Evolutionary conservation across 2,888 invertebrate species (phyloP).

Genomic region (Rhorus exstirpatorius): DNA sequence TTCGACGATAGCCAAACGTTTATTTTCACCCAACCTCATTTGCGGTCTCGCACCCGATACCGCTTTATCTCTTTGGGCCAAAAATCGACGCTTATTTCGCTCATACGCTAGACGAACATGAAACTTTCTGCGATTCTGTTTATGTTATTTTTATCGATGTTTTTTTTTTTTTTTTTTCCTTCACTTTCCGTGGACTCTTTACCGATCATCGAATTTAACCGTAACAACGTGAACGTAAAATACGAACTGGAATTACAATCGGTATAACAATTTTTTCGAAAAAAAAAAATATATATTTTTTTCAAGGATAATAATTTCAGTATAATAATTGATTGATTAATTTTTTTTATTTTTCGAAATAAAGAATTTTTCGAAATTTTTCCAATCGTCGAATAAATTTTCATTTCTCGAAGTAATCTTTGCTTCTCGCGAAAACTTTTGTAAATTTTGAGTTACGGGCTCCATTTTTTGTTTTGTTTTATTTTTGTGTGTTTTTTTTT

Average conservation of each 20-base stretch:
- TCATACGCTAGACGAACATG: constrained; percentile 19
- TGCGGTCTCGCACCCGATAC: constrained; percentile 36
- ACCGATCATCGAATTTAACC: neutral
- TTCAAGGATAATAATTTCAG: too few relatives aligned
- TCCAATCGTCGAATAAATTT: neutral
- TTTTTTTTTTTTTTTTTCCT: neutral
- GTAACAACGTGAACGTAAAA: too few relatives aligned
- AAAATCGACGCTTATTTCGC: constrained; percentile 38
- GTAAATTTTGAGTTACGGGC: too few relatives aligned
- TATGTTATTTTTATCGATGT: too few relatives aligned
- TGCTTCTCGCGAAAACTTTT: too few relatives aligned
- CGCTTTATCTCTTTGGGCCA: constrained; percentile 58
- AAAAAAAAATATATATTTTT: neutral
- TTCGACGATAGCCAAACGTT: constrained; percentile 41
- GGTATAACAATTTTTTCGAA: neutral
- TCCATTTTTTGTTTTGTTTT: too few relatives aligned
- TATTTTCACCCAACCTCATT: constrained; percentile 44
- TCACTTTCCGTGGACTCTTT: neutral
- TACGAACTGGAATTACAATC: too few relatives aligned
- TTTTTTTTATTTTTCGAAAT: too few relatives aligned
- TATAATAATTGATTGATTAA: too few relatives aligned
- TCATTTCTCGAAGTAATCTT: too few relatives aligned
- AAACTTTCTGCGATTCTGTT: constrained; percentile 3
- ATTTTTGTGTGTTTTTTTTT: too few relatives aligned
- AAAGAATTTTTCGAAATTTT: neutral